phyloP scores from a whole-genome alignment of 1,140 invertebrate species.

The Hormaphis cornu region DNA sequence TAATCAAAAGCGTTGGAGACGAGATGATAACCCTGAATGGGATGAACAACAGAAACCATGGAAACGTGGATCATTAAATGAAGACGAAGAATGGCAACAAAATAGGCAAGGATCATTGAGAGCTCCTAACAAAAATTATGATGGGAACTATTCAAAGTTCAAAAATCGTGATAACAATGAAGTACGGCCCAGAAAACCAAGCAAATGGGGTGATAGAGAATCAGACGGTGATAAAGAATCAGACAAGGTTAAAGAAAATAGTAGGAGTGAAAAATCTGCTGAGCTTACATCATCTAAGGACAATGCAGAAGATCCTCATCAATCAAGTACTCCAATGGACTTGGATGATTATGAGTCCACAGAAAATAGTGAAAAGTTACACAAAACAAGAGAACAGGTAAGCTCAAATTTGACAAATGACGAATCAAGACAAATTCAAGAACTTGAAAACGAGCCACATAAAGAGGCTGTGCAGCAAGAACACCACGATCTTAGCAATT shows the following conservation, averaged over 20 bases:
- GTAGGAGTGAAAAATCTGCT: neutral
- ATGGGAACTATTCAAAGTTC: neutral
- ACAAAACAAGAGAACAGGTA: neutral
- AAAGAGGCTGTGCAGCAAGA: neutral
- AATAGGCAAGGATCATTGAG: slow-evolving; percentile 3
- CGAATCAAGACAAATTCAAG: neutral
- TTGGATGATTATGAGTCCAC: slow-evolving; percentile 1
- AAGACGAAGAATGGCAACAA: slow-evolving; percentile 4
- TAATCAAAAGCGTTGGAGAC: slow-evolving; percentile 26
- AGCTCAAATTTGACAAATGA: neutral
- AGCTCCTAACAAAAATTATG: neutral
- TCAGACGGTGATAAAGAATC: too few species aligned
- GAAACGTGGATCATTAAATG: slow-evolving; percentile 13
- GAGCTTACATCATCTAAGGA: neutral
- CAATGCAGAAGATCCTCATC: neutral
- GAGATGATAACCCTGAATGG: slow-evolving; percentile 20
- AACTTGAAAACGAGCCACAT: neutral
- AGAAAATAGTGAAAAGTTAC: neutral
- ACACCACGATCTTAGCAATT: neutral
- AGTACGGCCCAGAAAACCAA: slow-evolving; percentile 14
- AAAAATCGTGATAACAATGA: slow-evolving; percentile 17
- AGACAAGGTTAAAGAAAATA: slow-evolving; percentile 4
- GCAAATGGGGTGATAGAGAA: slow-evolving; percentile 20
- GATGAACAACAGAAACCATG: slow-evolving; percentile 22
- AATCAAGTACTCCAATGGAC: slow-evolving; percentile 15